Percentiles rank a stretch among this genome's conserved stretches.
These are phyloP conservation scores for Megaustenia siamemsis DNA, from an alignment of 2,888 invertebrate species.

Conservation along the genomic window DNA sequence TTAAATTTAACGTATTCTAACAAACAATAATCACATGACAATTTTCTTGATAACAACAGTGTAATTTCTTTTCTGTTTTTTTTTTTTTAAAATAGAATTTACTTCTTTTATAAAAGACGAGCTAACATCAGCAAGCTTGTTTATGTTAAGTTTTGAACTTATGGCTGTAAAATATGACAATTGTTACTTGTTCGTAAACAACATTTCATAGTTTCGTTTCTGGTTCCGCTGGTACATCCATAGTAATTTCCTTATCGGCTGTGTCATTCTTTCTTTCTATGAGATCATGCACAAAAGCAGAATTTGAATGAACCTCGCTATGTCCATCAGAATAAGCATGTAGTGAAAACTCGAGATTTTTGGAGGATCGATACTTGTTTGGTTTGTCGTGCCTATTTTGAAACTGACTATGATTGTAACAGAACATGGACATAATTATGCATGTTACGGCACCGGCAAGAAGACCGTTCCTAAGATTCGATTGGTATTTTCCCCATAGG, in stretches of 20 bases:
- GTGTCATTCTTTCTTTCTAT: neutral
- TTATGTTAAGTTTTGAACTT: too few relatives aligned
- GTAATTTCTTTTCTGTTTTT: too few relatives aligned
- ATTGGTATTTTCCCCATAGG: constrained; percentile 27
- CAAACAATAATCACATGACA: too few relatives aligned
- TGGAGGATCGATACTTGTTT: neutral
- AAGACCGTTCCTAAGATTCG: constrained; percentile 28
- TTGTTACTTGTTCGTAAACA: too few relatives aligned
- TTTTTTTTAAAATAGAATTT: too few relatives aligned
- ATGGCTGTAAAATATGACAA: too few relatives aligned
- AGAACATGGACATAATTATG: constrained; percentile 45
- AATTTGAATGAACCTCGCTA: neutral
- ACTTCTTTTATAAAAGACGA: too few relatives aligned
- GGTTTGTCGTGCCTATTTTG: constrained; percentile 26
- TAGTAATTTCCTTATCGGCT: neutral
- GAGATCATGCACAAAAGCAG: constrained; percentile 1
- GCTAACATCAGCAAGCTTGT: too few relatives aligned
- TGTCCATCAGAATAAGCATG: neutral
- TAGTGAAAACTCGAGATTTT: neutral
- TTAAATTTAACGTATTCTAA: too few relatives aligned
- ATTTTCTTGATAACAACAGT: too few relatives aligned
- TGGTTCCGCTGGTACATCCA: neutral
- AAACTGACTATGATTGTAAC: constrained; percentile 33
- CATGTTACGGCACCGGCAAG: constrained; percentile 11
- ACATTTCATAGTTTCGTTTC: constrained; percentile 12